Base-by-base conservation (phyloP, 2,797 vertebrate species). In the Rallus crepitans region DNA sequence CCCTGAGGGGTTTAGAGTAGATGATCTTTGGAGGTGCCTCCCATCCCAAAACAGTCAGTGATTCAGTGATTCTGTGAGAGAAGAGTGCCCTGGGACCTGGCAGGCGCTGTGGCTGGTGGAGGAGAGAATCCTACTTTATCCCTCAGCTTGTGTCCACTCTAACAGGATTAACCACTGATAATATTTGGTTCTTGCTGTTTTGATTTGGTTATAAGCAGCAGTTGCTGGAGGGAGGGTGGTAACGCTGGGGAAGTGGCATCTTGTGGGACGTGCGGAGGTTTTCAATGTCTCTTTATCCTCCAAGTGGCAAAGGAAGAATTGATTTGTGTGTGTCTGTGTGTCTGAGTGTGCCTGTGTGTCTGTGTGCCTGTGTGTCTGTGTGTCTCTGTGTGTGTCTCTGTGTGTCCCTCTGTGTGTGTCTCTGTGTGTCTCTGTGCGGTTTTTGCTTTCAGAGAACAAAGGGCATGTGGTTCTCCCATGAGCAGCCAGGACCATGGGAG, bases 391-490 rank as follows among this genome's bases (percentile, higher is more conserved):
- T 45, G 42, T 45, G 18, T 45, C 8, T 45, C 7, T 47, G 21
- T 47, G 47, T 47, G 20, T 47, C 10, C 23, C 16, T 37, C 9
- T 37, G 9, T 40, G 12, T 40, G 39, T 40, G 39, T 39, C 39
- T 39, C 39, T 45, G 17, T 45, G 42, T 45, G 42, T 45, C 16
- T 45, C 42, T 47, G 21, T 7, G 47, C 17, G 40, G 2, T 6
- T 50, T 53, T 68, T 19, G 3, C 28, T 73, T 92, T 56, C 35
- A 45, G 84, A 76, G 15, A 19, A 28, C 4, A 80, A 85, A 73
- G 28, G 20, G 24, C 0, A 0, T 7, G 37, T 28, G 28, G 18
- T 17, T 91, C 14, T 86, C 52, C 70, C 47, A 24, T 0, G 1
- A 35, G 30, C 52, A 87, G 11, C 33, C 85, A 19, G 3, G 5